A percentile compares a stretch with the other conserved stretches of the same genome.
phyloP scores from a whole-genome alignment of 2,888 invertebrate genomes.

The Philaethria dido region DNA sequence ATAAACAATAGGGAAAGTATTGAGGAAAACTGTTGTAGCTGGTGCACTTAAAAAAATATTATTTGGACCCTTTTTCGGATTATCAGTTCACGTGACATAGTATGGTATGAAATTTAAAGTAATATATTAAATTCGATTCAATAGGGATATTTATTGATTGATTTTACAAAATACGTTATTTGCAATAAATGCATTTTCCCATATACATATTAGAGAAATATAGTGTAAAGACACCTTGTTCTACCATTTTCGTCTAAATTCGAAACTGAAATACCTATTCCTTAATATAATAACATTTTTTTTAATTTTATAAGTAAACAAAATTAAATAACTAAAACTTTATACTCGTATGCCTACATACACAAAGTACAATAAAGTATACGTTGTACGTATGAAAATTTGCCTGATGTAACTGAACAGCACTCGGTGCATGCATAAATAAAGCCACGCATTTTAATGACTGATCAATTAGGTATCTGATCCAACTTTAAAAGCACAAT shows the following conservation, averaged over 20 bases:
- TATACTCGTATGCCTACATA: not conserved
- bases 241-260: too few species aligned
- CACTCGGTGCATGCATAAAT: constrained; percentile 39
- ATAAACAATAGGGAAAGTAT: constrained; percentile 45
- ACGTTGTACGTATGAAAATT: not conserved
- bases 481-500: constrained; percentile 66
- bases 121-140: not conserved
- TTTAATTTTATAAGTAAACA: not conserved
- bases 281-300: too few species aligned
- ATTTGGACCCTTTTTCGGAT: not conserved
- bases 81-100: not conserved
- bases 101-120: not conserved
- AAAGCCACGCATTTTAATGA: constrained; percentile 57
- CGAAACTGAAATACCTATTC: too few species aligned
- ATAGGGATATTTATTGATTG: not conserved
- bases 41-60: constrained; percentile 15
- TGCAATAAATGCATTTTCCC: too few species aligned
- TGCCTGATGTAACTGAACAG: constrained; percentile 32
- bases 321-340: not conserved
- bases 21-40: constrained; percentile 19
- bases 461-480: constrained; percentile 59
- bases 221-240: too few species aligned
- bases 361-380: too few species aligned
- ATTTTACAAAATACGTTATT: too few species aligned
- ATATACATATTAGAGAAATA: too few species aligned